phyloP scores from a whole-genome alignment of 2,888 invertebrate species.

The Lydus trimaculatus region DNA sequence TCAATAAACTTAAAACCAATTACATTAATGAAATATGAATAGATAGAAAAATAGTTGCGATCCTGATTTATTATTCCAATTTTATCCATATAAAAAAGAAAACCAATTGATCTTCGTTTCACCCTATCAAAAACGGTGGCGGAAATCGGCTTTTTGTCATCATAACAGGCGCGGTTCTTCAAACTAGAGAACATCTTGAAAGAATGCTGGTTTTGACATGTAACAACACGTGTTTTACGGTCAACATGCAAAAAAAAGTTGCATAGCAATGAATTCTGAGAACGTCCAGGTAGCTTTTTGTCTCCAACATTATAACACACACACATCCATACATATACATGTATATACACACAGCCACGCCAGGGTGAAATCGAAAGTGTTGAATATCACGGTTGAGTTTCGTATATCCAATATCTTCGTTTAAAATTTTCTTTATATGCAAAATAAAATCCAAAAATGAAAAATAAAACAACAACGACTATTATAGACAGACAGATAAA shows the following conservation, averaged over 20 bases:
- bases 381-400: conserved; percentile 28
- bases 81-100: no score
- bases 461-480: conserved; percentile 13
- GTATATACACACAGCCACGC: not conserved
- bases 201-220: conserved; percentile 34
- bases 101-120: conserved; percentile 10
- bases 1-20: not conserved
- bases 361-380: conserved; percentile 31
- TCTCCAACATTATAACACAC: conserved; percentile 17
- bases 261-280: conserved; percentile 33
- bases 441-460: conserved; percentile 13
- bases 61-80: no score
- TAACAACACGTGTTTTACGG: conserved; percentile 34
- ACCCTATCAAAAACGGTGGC: conserved; percentile 13
- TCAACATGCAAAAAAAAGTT: conserved; percentile 30
- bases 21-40: not conserved
- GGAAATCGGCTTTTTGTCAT: conserved; percentile 28
- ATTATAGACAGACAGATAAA: conserved; percentile 16
- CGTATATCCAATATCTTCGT: conserved; percentile 12
- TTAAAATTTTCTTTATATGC: not conserved
- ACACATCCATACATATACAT: no score
- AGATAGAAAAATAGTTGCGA: not conserved
- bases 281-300: conserved; percentile 34
- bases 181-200: conserved; percentile 26
- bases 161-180: conserved; percentile 23